Base-by-base conservation (phyloP, 2,888 invertebrate species). In the Agonopterix arenella region DNA sequence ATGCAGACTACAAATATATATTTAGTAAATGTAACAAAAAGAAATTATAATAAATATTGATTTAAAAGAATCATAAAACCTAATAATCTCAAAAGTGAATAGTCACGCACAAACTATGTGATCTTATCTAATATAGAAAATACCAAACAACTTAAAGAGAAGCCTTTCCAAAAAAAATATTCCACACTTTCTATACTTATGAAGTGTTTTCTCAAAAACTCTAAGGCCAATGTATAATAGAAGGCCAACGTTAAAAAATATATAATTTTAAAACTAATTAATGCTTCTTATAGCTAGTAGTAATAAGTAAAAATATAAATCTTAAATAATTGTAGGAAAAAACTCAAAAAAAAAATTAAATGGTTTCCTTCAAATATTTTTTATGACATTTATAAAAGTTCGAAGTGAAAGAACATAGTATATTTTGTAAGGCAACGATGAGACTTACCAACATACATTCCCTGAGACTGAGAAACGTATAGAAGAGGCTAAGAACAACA, bases 361-460 rank as follows among this genome's bases (percentile, higher is more conserved):
- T 62, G 46, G 75, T 82, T 84, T 81, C 74, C 70, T 79, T 84
- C 65, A 70, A 76, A 81, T 84, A 84, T 84, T 84, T 84, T 85
- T 82, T 84, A 84, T 80, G 77, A 79, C 65, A 70, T 82, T 82
- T 79, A 69, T 49, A 68, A 59, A 66, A 60, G 66, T 76, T 77
- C 73, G 75, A 75, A 61, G 73, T 66, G 78, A 66, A 76, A 67
- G 73, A 81, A 79, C 76, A 73, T 71, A 61, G 46, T 74, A 77
- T 80, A 80, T 74, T 73, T 73, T 76, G 78, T 88, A 86, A 88
- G 88, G 85, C 79, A 88, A 88, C 88, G 86, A 86, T 83, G 83
- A 88, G 86, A 88, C 88, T 88, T 77, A 82, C 80, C 84, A 85
- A 80, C 84, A 77, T 73, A 84, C 88, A 88, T 88, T 88, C 88